Base-by-base conservation (phyloP, 1,140 invertebrate genomes). In the Dendroctonus valens region DNA sequence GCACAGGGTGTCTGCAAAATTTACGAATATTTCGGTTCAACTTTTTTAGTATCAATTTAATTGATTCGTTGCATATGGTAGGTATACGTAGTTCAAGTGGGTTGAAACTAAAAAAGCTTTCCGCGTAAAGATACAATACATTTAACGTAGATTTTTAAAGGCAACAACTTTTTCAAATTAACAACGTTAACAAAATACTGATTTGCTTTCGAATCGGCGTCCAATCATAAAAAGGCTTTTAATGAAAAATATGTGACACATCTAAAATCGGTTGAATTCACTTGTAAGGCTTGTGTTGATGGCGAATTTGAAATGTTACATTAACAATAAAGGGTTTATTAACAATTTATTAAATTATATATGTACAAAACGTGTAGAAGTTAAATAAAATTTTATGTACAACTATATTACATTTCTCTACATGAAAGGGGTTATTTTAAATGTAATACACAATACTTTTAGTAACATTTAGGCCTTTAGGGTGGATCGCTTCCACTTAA, bases 301-400 rank as follows among this genome's bases (percentile, higher is more conserved):
- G 48, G 48, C 26, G 26, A 50, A 50, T 15, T 50, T 50, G 12
- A 50, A 50, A 50, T 50, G 48, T 50, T 50, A 50, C 48, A 50
- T 66, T 49, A 66, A 67, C 65, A 67, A 67, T 54, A 60, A n/a
- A 50, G 38, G 39, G 48, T 52, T 60, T 48, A 44, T 67, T 62
- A 61, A 67, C 58, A 60, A 60, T 61, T 61, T 38, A 55, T 67
- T 61, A 67, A 59, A 66, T 66, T 66, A 59, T 40, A 39, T 67
- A 67, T 67, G 37, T 67, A 67, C 65, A 67, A 65, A 64, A 63
- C 54, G 41, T 63, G 54, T 63, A 63, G 60, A 61, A 39, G 64
- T 65, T 65, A 65, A 58, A 50, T 65, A 44, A 58, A 40, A 9
- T 57, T 63, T 46, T 65, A 65, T 65, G 15, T 65, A 65, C 53